Evolutionary conservation across 2,113 vertebrate species (phyloP).

Genomic region (Gambusia holbrooki): DNA sequence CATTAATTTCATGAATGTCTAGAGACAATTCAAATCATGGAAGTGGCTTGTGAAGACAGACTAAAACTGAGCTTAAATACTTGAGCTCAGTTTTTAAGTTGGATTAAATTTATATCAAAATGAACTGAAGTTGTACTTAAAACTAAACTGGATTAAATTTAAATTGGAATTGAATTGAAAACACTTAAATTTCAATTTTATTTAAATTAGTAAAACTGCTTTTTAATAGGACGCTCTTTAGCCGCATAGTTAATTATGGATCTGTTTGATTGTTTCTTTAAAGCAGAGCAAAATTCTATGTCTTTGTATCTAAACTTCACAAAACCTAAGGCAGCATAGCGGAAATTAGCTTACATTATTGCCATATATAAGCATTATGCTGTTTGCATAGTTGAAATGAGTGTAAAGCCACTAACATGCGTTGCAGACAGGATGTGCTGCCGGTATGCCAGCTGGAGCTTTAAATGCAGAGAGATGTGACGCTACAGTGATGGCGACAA

Average conservation of each 20-base stretch:
- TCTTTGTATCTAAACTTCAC: too few species aligned
- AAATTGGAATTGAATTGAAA: too few species aligned
- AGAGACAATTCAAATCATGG: neutral
- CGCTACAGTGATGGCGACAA: conserved; percentile 43
- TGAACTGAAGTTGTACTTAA: too few species aligned
- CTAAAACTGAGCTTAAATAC: neutral
- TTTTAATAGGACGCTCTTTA: neutral
- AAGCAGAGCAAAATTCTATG: too few species aligned
- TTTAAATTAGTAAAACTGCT: too few species aligned
- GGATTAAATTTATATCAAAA: too few species aligned
- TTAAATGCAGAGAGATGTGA: conserved; percentile 63
- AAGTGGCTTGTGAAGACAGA: neutral
- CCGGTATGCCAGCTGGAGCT: conserved; percentile 24
- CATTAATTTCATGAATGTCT: neutral
- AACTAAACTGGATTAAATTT: too few species aligned
- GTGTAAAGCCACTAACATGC: conserved; percentile 12
- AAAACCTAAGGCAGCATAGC: too few species aligned
- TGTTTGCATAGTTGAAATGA: neutral
- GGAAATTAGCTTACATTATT: neutral
- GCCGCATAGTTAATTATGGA: neutral
- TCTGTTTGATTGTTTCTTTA: too few species aligned
- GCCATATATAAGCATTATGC: neutral
- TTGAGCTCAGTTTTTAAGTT: too few species aligned
- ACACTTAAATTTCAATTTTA: too few species aligned
- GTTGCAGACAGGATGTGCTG: conserved; percentile 27